Evolutionary conservation across 64 coral and sea anemone species (phyloP).

Genomic region (Stichodactyla mertensii): DNA sequence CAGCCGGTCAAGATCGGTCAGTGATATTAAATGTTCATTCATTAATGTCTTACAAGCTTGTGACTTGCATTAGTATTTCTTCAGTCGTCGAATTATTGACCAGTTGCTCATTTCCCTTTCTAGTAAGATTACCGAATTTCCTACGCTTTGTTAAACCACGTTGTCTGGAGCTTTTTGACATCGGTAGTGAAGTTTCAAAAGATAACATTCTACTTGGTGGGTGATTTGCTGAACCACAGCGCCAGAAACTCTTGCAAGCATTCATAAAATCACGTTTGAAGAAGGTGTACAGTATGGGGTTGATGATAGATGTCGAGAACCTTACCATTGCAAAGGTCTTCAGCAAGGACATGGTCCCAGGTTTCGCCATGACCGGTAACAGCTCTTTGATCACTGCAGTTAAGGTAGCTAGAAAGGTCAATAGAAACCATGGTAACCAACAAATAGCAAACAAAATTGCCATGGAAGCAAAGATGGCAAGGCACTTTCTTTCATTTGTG

Average conservation of each 20-base stretch:
- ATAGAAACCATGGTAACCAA: conserved; percentile 58
- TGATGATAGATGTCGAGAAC: conserved; percentile 42
- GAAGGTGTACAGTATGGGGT: conserved; percentile 57
- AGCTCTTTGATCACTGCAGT: neutral
- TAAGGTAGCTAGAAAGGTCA: neutral
- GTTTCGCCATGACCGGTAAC: neutral
- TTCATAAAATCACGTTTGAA: conserved; percentile 53
- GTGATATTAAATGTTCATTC: too few relatives aligned
- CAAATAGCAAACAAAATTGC: conserved; percentile 35
- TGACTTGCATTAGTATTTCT: neutral
- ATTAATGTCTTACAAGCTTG: neutral
- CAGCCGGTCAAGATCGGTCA: too few relatives aligned
- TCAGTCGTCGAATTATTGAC: neutral
- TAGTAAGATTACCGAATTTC: neutral
- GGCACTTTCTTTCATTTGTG: conserved; percentile 44
- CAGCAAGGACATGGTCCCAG: neutral
- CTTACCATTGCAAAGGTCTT: conserved; percentile 33
- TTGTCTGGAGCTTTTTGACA: neutral
- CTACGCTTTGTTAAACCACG: neutral
- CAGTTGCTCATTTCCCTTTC: neutral
- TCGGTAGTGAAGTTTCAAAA: neutral
- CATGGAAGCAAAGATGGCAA: conserved; percentile 45
- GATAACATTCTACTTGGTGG: neutral
- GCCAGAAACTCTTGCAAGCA: conserved; percentile 8
- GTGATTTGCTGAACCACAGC: neutral